Evolutionary conservation across 1,140 invertebrate species (phyloP).

Genomic region (Leptopilina clavipes): DNA sequence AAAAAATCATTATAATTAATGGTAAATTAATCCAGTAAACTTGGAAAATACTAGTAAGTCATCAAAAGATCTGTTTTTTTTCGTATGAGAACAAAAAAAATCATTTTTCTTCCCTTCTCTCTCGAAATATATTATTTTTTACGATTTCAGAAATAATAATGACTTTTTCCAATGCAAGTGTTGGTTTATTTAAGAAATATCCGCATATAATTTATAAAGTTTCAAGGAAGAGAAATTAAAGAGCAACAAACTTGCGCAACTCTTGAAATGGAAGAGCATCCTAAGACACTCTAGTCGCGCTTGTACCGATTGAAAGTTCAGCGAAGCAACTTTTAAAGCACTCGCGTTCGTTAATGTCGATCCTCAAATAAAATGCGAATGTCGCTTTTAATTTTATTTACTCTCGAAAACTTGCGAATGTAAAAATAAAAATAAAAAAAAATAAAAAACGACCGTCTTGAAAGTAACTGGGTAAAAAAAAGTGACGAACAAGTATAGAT

Average conservation of each 20-base stretch:
- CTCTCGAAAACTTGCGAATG: not conserved
- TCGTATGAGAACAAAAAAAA: no score
- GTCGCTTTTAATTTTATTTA: conserved; percentile 29
- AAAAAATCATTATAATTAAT: no score
- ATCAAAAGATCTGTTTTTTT: no score
- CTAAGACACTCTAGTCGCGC: not conserved
- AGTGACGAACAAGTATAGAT: not conserved
- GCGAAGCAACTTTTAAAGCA: conserved; percentile 8
- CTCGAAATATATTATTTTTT: no score
- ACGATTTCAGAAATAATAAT: not conserved
- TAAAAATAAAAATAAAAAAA: not conserved
- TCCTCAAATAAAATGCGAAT: conserved; percentile 9
- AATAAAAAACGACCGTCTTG: not conserved
- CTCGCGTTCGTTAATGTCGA: not conserved
- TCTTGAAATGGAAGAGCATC: not conserved
- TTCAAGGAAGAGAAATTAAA: not conserved
- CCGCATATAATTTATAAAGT: not conserved
- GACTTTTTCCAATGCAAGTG: not conserved
- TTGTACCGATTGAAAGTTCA: conserved; percentile 8
- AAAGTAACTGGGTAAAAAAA: no score
- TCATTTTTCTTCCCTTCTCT: no score
- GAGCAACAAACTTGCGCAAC: not conserved
- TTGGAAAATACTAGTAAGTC: no score
- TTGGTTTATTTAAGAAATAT: conserved; percentile 7
- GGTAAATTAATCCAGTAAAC: no score